Percentiles rank a stretch among this genome's conserved stretches.
These are phyloP conservation scores for Plutella xylostella DNA, from an alignment of 2,888 invertebrate species.

Conservation along the genomic window DNA sequence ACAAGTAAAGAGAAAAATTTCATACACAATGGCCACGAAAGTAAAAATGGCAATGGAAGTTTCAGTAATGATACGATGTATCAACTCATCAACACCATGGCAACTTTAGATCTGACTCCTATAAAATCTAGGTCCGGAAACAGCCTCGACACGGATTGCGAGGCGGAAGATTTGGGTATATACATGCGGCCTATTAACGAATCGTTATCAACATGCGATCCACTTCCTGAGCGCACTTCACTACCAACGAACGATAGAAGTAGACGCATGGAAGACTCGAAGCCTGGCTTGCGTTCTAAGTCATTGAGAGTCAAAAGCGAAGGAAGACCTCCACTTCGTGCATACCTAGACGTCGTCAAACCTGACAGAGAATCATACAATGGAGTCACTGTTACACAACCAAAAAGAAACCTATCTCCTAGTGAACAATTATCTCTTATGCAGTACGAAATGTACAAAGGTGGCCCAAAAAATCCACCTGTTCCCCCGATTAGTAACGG, in stretches of 20 bases:
- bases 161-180: conserved; percentile 59
- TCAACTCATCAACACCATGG: conserved; percentile 60
- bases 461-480: conserved; percentile 35
- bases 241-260: conserved; percentile 46
- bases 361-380: conserved; percentile 38
- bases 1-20: conserved; percentile 36
- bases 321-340: conserved; percentile 53
- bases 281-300: conserved; percentile 64
- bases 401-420: conserved; percentile 63
- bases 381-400: conserved; percentile 63
- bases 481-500: conserved; percentile 37
- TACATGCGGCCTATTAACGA: conserved; percentile 57
- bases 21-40: conserved; percentile 18
- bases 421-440: conserved; percentile 63
- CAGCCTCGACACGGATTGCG: conserved; percentile 41
- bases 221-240: conserved; percentile 52
- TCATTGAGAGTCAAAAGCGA: conserved; percentile 65
- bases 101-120: conserved; percentile 51
- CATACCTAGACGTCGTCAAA: conserved; percentile 46
- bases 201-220: conserved; percentile 59
- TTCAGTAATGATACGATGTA: conserved; percentile 47
- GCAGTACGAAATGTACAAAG: conserved; percentile 58
- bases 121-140: conserved; percentile 49
- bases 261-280: conserved; percentile 51
- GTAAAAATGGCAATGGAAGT: conserved; percentile 21